Conservation (phyloP, 2,113 vertebrate genomes). For the Pleuronectes platessa region DNA sequence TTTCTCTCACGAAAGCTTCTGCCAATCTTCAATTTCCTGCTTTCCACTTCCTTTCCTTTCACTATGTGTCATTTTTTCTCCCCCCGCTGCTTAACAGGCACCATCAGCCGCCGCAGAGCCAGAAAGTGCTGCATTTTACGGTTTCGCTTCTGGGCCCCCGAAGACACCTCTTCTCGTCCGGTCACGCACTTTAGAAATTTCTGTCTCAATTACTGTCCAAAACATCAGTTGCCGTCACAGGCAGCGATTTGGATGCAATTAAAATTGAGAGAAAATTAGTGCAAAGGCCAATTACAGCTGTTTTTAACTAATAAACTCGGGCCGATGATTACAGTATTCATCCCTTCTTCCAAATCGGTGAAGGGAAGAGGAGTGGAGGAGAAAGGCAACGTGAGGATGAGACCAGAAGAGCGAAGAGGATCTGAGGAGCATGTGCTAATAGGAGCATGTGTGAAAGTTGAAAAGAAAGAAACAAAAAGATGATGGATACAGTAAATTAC, state of each 20-base stretch:
- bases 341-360: no score
- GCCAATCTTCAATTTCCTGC: background rate
- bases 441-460: no score
- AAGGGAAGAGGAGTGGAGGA: no score
- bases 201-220: conserved; percentile 38
- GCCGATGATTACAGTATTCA: no score
- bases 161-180: conserved; percentile 37
- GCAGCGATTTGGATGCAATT: background rate
- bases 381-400: no score
- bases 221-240: conserved; percentile 48
- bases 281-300: no score
- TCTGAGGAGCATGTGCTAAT: no score
- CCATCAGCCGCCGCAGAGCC: conserved; percentile 8
- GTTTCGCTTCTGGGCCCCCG: conserved; percentile 18
- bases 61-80: conserved; percentile 9
- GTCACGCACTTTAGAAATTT: conserved; percentile 51
- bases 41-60: background rate
- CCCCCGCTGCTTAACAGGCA: conserved; percentile 1
- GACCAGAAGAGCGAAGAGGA: no score
- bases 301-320: no score
- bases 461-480: no score
- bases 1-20: background rate
- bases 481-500: no score
- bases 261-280: no score
- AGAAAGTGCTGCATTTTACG: conserved; percentile 29